Percentiles rank a stretch among this genome's conserved stretches.
These are phyloP conservation scores for Drosophila atroscutellata DNA, from an alignment of 2,888 invertebrate genomes.

Conservation along the genomic window DNA sequence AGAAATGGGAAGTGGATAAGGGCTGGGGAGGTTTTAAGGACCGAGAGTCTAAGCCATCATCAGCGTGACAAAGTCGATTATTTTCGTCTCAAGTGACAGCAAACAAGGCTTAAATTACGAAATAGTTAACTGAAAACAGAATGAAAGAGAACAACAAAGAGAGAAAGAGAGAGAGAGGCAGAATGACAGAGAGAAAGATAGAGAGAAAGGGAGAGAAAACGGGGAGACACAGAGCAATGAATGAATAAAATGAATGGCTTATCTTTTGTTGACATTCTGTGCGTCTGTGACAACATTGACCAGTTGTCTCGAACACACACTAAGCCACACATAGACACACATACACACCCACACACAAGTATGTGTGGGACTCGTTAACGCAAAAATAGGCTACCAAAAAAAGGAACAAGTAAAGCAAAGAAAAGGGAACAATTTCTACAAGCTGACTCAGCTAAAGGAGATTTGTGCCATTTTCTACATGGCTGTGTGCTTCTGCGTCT, in stretches of 20 bases:
- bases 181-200: background rate
- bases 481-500: constrained; percentile 23
- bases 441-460: constrained; percentile 69
- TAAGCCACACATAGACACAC: constrained; percentile 14
- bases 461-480: constrained; percentile 41
- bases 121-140: constrained; percentile 68
- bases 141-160: background rate
- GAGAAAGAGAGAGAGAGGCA: background rate
- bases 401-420: constrained; percentile 20
- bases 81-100: constrained; percentile 78
- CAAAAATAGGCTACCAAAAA: constrained; percentile 14
- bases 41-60: constrained; percentile 18
- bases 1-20: background rate
- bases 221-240: constrained; percentile 49
- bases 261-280: constrained; percentile 79
- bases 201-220: background rate
- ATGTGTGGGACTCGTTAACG: constrained; percentile 61
- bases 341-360: background rate
- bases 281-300: constrained; percentile 80
- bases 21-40: background rate
- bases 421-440: constrained; percentile 58
- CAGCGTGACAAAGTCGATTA: constrained; percentile 78
- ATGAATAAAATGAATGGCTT: constrained; percentile 81
- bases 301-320: constrained; percentile 60
- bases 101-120: constrained; percentile 78